Evolutionary conservation across 2,113 vertebrate species (phyloP), one percentile per base, ranked within the genome.

Genomic region (Diadophis punctatus): DNA sequence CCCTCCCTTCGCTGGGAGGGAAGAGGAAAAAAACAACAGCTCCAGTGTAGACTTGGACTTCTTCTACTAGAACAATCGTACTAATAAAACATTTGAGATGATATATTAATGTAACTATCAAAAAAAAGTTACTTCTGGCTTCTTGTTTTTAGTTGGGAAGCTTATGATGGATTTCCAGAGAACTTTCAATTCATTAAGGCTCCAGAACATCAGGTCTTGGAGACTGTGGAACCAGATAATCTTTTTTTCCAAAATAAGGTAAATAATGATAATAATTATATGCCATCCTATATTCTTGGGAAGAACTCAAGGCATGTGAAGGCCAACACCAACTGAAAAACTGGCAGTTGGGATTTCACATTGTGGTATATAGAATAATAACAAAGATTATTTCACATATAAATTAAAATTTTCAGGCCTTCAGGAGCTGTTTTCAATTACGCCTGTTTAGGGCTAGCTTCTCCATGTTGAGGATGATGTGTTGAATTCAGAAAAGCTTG

Each of bases 181-280:
- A 94, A 94, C 46, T 90, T 95, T 46, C 60, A 30, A 12, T 51
- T 9, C 27, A 94, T 27, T 34, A 91, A 91, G 51, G 85, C 94
- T 56, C 74, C 84, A 6, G 90, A 39, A 39, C 86, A 92, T 56
- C 63, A 94, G n/a, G 89, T 58, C 7, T 94, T 95, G 90, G 93
- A 95, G 93, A 94, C 92, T 49, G 60, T 96, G 80, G 60, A 94
- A 9, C 22, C 51, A 60, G 93, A 95, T 34, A 92, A 74, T 18
- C 94, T 94, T 92, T 97, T 96, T 34, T 90, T 95, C 25, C 91
- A 93, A 39, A 96, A 93, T 56, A 97, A 96, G 95, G 95, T 96
- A 23, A 94, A 92, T 34, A 39, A 86, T 39, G 12, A 43, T 4
- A 3, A 5, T 52, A 16, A 23, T n/a, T 16, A 34, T 88, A 80